A percentile compares a stretch with the other conserved stretches of the same genome.
Conservation (phyloP, 2,797 vertebrate species). For the Coendou prehensilis region DNA sequence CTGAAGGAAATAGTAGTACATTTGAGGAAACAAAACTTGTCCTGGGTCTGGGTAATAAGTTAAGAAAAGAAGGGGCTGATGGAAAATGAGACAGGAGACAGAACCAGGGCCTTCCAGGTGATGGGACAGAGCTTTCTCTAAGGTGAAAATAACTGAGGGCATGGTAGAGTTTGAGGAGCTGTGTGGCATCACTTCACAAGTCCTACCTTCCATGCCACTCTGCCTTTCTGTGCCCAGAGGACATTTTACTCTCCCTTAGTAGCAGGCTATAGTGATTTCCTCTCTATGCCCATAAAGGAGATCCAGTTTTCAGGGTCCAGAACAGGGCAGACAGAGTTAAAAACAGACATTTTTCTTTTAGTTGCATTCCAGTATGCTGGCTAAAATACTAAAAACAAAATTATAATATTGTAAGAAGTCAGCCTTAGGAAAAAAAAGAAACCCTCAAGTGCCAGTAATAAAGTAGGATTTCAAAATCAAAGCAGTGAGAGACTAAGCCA, state of each 20-base stretch:
- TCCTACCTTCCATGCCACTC: background rate
- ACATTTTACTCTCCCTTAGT: background rate
- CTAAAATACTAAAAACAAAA: slow-evolving; percentile 66
- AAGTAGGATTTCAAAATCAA: slow-evolving; percentile 16
- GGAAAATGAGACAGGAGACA: background rate
- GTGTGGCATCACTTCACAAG: too few relatives aligned
- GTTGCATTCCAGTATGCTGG: background rate
- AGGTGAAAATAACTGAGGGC: background rate
- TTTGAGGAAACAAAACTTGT: background rate
- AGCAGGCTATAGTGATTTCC: background rate
- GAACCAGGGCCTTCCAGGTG: background rate
- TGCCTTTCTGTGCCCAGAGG: background rate
- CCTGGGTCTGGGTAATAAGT: background rate
- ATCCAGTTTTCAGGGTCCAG: background rate
- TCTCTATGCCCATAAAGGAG: background rate
- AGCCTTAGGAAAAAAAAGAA: slow-evolving; percentile 12
- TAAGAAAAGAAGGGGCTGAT: background rate
- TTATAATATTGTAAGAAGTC: background rate
- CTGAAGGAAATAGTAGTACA: background rate
- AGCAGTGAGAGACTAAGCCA: background rate
- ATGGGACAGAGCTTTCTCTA: background rate
- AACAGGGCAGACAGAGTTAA: background rate
- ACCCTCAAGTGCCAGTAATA: background rate
- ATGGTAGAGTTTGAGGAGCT: background rate
- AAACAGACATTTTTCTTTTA: background rate